These are phyloP conservation scores for Pteronura brasiliensis DNA, from an alignment of 2,113 vertebrate genomes.

Conservation along the genomic window DNA sequence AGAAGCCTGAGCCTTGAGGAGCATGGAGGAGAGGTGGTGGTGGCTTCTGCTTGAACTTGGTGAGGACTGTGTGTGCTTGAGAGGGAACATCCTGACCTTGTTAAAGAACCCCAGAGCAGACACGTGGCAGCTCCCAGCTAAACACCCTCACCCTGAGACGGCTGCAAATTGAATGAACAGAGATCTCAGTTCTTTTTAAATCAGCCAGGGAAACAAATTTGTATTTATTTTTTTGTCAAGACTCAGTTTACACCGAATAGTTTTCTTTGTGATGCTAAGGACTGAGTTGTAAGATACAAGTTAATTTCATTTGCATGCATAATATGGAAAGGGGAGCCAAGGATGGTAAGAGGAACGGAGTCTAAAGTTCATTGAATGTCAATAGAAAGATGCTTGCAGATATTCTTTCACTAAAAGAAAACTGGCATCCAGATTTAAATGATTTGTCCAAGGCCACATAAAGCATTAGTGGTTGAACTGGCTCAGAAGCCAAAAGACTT, in stretches of 20 bases:
- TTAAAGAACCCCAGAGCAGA: constrained; percentile 40
- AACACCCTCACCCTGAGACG: neutral
- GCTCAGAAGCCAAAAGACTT: neutral
- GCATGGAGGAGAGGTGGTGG: neutral
- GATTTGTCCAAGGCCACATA: neutral
- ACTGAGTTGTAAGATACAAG: neutral
- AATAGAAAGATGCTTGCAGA: neutral
- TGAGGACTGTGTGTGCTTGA: constrained; percentile 23
- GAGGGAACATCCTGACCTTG: constrained; percentile 54
- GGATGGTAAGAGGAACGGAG: neutral
- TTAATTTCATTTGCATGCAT: constrained; percentile 4
- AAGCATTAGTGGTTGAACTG: neutral
- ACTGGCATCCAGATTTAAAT: neutral
- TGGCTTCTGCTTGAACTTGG: constrained; percentile 21
- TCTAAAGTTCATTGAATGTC: neutral
- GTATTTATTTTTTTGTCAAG: constrained; percentile 24
- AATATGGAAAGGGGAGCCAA: neutral
- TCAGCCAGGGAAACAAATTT: neutral
- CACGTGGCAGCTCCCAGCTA: neutral
- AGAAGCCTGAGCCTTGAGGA: neutral
- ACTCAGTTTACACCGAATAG: neutral
- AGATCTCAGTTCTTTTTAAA: constrained; percentile 40
- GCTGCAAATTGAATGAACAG: constrained; percentile 14
- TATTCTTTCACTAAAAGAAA: neutral
- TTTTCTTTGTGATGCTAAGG: constrained; percentile 23